Base-by-base conservation (phyloP, 2,888 invertebrate species). In the Schizaphis graminum region DNA sequence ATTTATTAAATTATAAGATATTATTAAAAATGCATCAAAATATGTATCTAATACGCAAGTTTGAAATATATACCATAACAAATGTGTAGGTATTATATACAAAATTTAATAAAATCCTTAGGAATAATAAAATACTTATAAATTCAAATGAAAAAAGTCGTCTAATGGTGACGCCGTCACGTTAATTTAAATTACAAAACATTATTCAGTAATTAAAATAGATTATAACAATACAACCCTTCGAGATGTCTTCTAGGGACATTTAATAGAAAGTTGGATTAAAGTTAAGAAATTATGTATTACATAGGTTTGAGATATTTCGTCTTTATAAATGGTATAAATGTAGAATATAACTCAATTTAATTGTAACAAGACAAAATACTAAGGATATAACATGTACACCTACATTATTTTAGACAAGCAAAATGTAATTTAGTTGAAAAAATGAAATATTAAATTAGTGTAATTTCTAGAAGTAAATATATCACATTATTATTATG, bases 181-280 rank as follows among this genome's bases (percentile, higher is more conserved):
- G 21, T 77, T 77, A 11, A n/a, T 87, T 87, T 87, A 87, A 87
- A 87, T 49, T 49, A 49, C 49, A 49, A 87, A n/a, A 49, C n/a
- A 87, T 87, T 28, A 87, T 13, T 87, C 88, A 56, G 88, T 88
- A 88, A 53, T 53, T 88, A 44, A 88, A 88, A 88, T 53, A 88
- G 88, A 88, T 88, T 53, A 53, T 35, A 56, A 89, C 89, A 57
- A 13, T 44, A 89, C 21, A 87, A n/a, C 61, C 61, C 89, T 61
- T 61, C 28, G 41, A 61, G 47, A 7, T 61, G 21, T 1, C 44
- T 47, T 61, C 28, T n/a, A 11, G 21, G 28, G 47, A 89, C 47
- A 47, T n/a, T 61, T 89, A 89, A 89, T 61, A 47, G 44, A 44
- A 47, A 89, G 61, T 61, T 89, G n/a, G 61, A 89, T 57, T 89